phyloP scores from a whole-genome alignment of 2,113 vertebrate genomes.

The Tiliqua scincoides region DNA sequence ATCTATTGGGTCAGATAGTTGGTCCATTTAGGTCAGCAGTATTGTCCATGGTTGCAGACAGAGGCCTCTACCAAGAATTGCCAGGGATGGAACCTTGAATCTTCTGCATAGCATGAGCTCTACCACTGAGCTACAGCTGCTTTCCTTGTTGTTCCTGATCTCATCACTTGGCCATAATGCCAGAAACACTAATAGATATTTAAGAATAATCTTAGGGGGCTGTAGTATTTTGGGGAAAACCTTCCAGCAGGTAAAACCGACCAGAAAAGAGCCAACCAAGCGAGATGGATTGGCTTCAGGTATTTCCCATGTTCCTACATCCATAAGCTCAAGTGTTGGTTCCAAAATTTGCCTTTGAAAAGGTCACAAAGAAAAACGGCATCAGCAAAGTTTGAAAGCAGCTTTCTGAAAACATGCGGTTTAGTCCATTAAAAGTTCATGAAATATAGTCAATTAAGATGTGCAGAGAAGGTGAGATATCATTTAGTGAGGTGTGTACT shows the following conservation, averaged over 20 bases:
- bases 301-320: background rate
- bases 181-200: background rate
- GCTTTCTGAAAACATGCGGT: background rate
- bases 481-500: slow-evolving; percentile 9
- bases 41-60: too few species aligned
- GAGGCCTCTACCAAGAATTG: too few species aligned
- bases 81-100: too few species aligned
- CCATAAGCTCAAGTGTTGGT: too few species aligned
- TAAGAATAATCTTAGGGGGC: background rate
- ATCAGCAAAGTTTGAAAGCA: background rate
- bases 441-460: slow-evolving; percentile 24
- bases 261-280: background rate
- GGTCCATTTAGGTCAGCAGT: too few species aligned
- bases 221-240: background rate
- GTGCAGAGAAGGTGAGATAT: background rate
- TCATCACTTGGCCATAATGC: background rate
- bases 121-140: background rate
- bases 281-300: background rate
- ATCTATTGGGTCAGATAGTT: too few species aligned
- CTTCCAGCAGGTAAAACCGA: background rate
- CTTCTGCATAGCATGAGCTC: too few species aligned
- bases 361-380: background rate
- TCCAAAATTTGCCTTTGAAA: background rate
- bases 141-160: background rate
- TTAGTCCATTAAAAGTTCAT: slow-evolving; percentile 33